These are phyloP conservation scores for Paedocypris sp. DNA, from an alignment of 2,113 vertebrate species.

Conservation along the genomic window DNA sequence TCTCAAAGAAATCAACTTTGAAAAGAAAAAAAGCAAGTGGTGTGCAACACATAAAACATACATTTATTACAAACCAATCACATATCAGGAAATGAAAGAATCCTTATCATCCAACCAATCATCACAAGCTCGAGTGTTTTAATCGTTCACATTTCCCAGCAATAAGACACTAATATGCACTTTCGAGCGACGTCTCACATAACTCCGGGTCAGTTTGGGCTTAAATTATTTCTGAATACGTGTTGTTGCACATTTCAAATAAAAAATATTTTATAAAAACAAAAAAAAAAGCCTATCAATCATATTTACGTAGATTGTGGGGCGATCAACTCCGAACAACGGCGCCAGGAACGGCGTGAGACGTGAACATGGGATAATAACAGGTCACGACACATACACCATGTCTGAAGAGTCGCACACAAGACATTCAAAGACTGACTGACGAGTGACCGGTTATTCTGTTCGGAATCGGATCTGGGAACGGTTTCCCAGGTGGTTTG, in stretches of 20 bases:
- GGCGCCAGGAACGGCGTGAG: too few relatives aligned
- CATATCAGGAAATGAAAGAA: conserved; percentile 54
- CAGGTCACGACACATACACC: conserved; percentile 33
- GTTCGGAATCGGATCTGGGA: too few relatives aligned
- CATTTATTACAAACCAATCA: conserved; percentile 70
- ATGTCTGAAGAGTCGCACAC: conserved; percentile 28
- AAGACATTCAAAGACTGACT: too few relatives aligned
- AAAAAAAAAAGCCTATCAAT: conserved; percentile 25
- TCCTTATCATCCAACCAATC: too few relatives aligned
- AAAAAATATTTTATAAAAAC: conserved; percentile 26
- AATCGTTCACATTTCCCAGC: conserved; percentile 7
- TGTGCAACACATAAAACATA: conserved; percentile 53
- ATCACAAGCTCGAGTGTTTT: too few relatives aligned
- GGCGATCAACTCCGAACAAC: conserved; percentile 41
- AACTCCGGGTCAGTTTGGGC: background rate
- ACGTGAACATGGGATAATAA: conserved; percentile 8
- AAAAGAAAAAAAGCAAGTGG: background rate
- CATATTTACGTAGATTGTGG: conserved; percentile 22
- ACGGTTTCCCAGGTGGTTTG: too few relatives aligned
- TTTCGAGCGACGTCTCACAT: too few relatives aligned
- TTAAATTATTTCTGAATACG: conserved; percentile 21
- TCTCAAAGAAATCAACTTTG: too few relatives aligned
- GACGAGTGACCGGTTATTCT: too few relatives aligned
- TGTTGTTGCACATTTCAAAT: conserved; percentile 31
- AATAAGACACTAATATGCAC: conserved; percentile 1